Evolutionary conservation across 2,113 vertebrate genomes (phyloP), one percentile per base, ranked within the genome.

Genomic region (Ammodytes marinus): DNA sequence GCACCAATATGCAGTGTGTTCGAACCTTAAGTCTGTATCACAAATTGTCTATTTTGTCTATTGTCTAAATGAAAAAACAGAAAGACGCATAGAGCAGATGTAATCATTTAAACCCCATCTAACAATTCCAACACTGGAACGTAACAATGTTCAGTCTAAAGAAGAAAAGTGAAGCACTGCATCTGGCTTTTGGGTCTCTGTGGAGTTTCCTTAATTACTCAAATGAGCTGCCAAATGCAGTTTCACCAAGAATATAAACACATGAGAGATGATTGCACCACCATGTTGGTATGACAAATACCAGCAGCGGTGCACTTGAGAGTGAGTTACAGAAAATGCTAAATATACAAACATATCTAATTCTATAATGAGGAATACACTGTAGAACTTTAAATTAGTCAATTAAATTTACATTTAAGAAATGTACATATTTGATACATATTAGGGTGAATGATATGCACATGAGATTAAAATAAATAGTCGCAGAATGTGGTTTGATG

Each of bases 111-210:
- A 47, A 53, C 15, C 27, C 39, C 8, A 69, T 1, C 13, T n/a
- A 4, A 76, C 42, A 55, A 9, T 43, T 61, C 35, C 27, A 53
- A 12, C 14, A 27, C 3, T 42, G 42, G 12, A 52, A 59, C 71
- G 69, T 65, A 64, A 37, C 68, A 39, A 71, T 70, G 53, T 83
- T 79, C 39, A 77, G 47, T 40, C 68, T 50, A 46, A 79, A 82
- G 81, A 65, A 64, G 68, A 54, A 27, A 86, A 76, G 54, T 64
- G 50, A 80, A 64, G 59, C 46, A 11, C 74, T 70, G 77, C 74
- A 88, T 88, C 85, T 87, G 80, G 74, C 72, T 72, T 80, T 17
- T 58, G 60, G 71, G 69, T 75, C 74, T 64, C 74, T 35, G 65
- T 50, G 60, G 77, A 88, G 59, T 74, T 69, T 54, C 35, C 59